Evolutionary conservation across 2,888 invertebrate genomes (phyloP).

Genomic region (Phaonia tiefii): DNA sequence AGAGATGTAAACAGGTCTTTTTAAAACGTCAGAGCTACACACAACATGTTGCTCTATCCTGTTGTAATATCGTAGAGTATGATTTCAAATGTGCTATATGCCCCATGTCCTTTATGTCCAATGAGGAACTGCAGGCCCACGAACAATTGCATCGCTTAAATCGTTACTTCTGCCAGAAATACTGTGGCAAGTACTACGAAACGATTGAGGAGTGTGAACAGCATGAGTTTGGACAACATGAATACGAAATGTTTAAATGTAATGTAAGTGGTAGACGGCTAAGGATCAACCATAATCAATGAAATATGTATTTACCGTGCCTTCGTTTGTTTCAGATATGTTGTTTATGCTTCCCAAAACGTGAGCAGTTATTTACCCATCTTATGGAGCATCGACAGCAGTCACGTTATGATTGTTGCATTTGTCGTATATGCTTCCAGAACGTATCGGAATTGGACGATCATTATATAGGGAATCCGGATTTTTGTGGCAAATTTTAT

Average conservation of each 20-base stretch:
- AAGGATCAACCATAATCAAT: not conserved
- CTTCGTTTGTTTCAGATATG: constrained; percentile 71
- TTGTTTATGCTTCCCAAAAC: constrained; percentile 71
- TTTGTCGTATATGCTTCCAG: constrained; percentile 77
- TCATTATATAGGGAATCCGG: constrained; percentile 76
- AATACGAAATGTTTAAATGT: constrained; percentile 75
- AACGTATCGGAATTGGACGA: constrained; percentile 75
- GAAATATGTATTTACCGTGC: not conserved
- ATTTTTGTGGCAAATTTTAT: constrained; percentile 77
- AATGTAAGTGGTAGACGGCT: constrained; percentile 72
- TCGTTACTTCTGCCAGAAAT: constrained; percentile 77
- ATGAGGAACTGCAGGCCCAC: constrained; percentile 74
- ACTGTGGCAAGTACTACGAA: constrained; percentile 76
- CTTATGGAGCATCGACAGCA: constrained; percentile 76
- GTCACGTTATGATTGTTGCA: constrained; percentile 75
- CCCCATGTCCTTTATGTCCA: constrained; percentile 77
- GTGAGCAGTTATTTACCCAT: constrained; percentile 74
- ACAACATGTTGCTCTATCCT: constrained; percentile 76
- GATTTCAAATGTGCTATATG: constrained; percentile 77
- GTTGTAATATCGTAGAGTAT: constrained; percentile 76
- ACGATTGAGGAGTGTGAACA: constrained; percentile 75
- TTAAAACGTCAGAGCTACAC: constrained; percentile 76
- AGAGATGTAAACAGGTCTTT: constrained; percentile 78
- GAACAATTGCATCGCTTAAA: constrained; percentile 74
- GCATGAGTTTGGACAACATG: constrained; percentile 77